Base-by-base conservation (phyloP, 1,140 invertebrate species). In the Zaprionus capensis region DNA sequence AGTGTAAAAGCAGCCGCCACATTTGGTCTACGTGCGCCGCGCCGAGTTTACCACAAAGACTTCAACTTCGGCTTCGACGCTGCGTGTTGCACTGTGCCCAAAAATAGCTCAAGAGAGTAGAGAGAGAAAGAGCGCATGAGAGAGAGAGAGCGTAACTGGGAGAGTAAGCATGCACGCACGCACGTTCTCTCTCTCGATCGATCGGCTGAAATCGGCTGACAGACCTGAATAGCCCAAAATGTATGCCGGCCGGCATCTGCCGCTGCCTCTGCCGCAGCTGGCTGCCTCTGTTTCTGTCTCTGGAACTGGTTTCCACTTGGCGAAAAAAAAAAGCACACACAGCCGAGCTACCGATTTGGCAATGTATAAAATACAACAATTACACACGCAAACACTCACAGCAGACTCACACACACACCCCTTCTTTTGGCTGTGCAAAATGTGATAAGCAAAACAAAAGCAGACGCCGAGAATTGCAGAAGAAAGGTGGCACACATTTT, bases 291-390 rank as follows among this genome's bases (percentile, higher is more conserved):
- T 17, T 44, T 36, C 12, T 55, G 63, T 12, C 34, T 49, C 85
- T 85, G 79, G 79, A 90, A 90, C 85, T 90, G 85, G 85, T 90
- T 87, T 88, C 71, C 59, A 84, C 81, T 88, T 83, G 67, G 81
- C 84, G 57, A 78, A 82, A 75, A 86, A 75, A 86, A 58, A 59
- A 59, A 78, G 62, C 69, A 64, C 28, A 44, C 62, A 79, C 51
- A 68, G 9, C 7, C 31, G 9, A 66, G 68, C 69, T 61, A 64
- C 70, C 55, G 67, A 87, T 87, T 88, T 83, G 83, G 84, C 78
- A 83, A 80, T 78, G 56, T 69, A 82, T 56, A 75, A 65, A 51
- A 71, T 31, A 55, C 41, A 59, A 56, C 53, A 66, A 22, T 28
- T 31, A 63, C 44, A 63, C 14, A 26, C 34, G 31, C 28, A 41